Evolutionary conservation across 2,797 vertebrate genomes (phyloP).

Genomic region (Echeneis naucrates): DNA sequence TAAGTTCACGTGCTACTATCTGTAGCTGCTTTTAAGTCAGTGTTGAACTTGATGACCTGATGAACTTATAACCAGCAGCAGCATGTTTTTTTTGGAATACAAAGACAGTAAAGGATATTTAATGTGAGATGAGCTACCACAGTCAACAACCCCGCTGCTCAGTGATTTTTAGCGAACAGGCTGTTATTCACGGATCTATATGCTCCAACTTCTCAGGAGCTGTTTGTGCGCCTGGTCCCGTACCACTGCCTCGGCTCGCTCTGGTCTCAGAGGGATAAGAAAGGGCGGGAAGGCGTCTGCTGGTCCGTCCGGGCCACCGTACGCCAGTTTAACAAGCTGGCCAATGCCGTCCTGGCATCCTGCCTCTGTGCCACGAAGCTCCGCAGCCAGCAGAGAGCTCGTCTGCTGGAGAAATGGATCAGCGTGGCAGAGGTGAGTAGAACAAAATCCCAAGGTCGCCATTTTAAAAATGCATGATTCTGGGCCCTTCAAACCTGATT

Average conservation of each 20-base stretch:
- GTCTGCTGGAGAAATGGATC: constrained; percentile 95
- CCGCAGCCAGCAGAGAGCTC: constrained; percentile 89
- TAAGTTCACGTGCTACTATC: background rate
- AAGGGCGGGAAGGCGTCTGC: constrained; percentile 87
- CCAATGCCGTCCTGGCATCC: constrained; percentile 89
- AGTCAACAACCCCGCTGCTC: background rate
- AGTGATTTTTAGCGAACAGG: background rate
- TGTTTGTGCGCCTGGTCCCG: constrained; percentile 92
- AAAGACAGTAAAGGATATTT: background rate
- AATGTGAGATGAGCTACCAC: background rate
- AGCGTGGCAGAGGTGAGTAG: constrained; percentile 88
- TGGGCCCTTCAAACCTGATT: background rate
- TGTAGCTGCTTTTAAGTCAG: background rate
- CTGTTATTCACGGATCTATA: background rate
- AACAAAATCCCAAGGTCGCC: constrained; percentile 11
- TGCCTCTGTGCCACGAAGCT: constrained; percentile 87
- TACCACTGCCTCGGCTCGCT: constrained; percentile 92
- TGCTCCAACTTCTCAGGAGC: constrained; percentile 78
- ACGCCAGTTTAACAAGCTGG: constrained; percentile 91
- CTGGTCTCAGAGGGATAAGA: constrained; percentile 93
- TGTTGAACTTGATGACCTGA: no score
- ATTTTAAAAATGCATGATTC: background rate
- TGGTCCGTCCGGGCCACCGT: constrained; percentile 92
- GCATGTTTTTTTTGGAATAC: background rate
- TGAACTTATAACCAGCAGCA: background rate